Base-by-base conservation (phyloP, 2,888 invertebrate species). In the Camptogramma bilineatum region DNA sequence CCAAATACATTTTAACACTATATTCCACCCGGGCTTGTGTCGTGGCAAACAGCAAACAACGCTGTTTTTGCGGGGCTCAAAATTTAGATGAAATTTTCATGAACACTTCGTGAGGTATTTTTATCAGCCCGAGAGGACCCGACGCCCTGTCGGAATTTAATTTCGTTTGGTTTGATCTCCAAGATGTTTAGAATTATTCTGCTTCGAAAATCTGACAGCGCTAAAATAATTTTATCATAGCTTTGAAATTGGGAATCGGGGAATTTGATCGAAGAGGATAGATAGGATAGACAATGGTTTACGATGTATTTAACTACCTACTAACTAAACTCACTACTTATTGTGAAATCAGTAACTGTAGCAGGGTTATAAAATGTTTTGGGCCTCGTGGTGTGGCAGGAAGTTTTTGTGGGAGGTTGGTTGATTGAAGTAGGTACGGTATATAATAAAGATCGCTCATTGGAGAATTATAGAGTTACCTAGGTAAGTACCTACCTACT, bases 101-200 rank as follows among this genome's bases (percentile, higher is more conserved):
- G 57, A 71, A 67, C 73, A 69, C 64, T 68, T 77, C 67, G 59
- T 60, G 46, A 69, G 75, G 70, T 66, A 77, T 77, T 79, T 80
- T 75, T 73, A 72, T 72, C 34, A 39, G 10, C 34, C 73, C 69
- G 63, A 62, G n/a, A n/a, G n/a, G n/a, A n/a, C 64, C 52, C 70
- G 69, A 62, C 75, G 73, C 64, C 61, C 68, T 68, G 70, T 52
- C 54, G 78, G 80, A 83, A 83, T 83, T 82, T 80, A 81, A 82
- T 83, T 83, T 80, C 67, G 74, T 69, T 53, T 68, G 69, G 74
- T 73, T 73, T 79, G 73, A 79, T 77, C 76, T 73, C 62, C 50
- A 67, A 73, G 75, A 82, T 82, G 80, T 80, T 83, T 82, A 76
- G 76, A 80, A 80, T 81, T 76, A 79, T 81, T 77, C 61, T 68